Base-by-base conservation (phyloP, 2,113 vertebrate genomes). In the Anseranas semipalmata region DNA sequence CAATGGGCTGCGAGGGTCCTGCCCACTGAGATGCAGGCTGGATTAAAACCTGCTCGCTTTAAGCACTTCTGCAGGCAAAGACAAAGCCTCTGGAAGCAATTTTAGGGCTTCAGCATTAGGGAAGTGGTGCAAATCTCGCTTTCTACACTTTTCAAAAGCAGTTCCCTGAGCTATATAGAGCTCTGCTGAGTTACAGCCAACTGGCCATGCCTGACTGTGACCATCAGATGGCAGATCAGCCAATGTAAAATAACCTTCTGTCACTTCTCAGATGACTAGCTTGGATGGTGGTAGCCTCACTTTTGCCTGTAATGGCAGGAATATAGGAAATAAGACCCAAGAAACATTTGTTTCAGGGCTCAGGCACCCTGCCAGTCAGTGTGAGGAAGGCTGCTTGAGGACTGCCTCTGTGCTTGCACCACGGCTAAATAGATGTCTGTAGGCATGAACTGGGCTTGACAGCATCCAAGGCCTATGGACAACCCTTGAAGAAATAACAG, bases 211-310 rank as follows among this genome's bases (percentile, higher is more conserved):
- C 79, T 39, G 45, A 15, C 72, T 52, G 66, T 68, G 53, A 33
- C 79, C 79, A 76, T 95, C 76, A 92, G 58, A 59, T 75, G 58
- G 89, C 89, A 90, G 83, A 95, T 90, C 43, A 88, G 28, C 72
- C 75, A 76, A 27, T 13, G 15, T 27, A 35, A 75, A 83, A 37
- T 9, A 33, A 55, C 43, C 27, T 37, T 33, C 58, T 77, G 67
- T 60, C 43, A 22, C 35, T 68, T 88, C 63, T 70, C 39, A 35
- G 18, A 87, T 66, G 41, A 24, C 58, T 20, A n/a, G 7, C 48
- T 76, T 0, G 2, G 58, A 9, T 13, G 6, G 35, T 17, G 41
- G 16, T 2, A 56, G 39, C 33, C 35, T 77, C 59, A 37, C 0
- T 35, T 55, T 90, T 52, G 32, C 16, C 25, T 25, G 7, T 22